Conservation (phyloP, 2,797 vertebrate genomes). For the Dryobates pubescens region DNA sequence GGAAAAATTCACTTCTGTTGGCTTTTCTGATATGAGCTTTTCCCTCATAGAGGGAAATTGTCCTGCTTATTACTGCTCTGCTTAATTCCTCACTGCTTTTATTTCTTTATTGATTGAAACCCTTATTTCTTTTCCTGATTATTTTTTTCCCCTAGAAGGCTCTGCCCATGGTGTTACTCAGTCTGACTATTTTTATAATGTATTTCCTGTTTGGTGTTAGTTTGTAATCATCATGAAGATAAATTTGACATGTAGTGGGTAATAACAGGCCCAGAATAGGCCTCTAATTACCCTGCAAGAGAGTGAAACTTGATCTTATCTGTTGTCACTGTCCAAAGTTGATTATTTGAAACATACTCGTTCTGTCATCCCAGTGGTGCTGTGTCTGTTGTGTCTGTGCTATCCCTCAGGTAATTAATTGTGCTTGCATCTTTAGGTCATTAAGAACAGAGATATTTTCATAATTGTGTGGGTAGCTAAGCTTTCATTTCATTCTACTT, state of each 20-base stretch:
- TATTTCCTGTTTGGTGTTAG: not conserved
- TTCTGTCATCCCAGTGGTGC: not conserved
- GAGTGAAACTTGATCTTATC: not conserved
- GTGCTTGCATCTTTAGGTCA: not conserved
- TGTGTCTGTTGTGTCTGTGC: rapidly evolving
- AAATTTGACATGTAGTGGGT: not conserved
- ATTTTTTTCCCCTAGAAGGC: not conserved
- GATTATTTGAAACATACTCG: not conserved
- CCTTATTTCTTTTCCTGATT: not conserved
- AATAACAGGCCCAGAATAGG: not conserved
- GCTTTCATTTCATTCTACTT: not conserved
- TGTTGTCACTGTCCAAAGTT: not conserved
- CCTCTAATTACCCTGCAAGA: not conserved
- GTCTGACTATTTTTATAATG: not conserved
- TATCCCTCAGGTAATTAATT: not conserved
- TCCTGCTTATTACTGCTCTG: not conserved
- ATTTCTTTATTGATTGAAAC: not conserved
- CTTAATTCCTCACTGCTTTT: not conserved
- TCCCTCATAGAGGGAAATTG: not conserved
- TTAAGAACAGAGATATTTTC: not conserved
- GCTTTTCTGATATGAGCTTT: too few species aligned
- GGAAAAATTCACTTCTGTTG: not conserved
- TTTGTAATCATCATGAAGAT: not conserved
- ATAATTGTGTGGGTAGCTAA: not conserved
- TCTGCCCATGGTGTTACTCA: not conserved